phyloP scores from a whole-genome alignment of 2,888 invertebrate species.

The Ophion costatus region DNA sequence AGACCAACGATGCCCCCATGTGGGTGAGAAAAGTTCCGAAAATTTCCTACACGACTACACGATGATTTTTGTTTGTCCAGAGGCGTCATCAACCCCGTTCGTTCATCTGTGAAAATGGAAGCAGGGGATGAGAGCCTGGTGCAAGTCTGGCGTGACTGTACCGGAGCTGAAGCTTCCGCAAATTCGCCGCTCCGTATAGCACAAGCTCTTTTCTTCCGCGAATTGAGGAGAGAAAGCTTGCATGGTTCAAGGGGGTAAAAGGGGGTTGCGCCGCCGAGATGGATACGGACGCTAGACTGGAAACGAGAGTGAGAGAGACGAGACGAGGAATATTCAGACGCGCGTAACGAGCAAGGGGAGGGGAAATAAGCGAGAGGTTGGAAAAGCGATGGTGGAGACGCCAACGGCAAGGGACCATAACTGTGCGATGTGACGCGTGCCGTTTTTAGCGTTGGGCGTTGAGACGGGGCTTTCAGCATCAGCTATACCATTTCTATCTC shows the following conservation, averaged over 20 bases:
- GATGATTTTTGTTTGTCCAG: neutral
- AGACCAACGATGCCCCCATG: too few species aligned
- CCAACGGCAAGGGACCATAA: constrained; percentile 69
- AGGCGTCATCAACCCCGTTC: neutral
- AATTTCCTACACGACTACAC: neutral
- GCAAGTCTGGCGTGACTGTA: constrained; percentile 1
- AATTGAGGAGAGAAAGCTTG: constrained; percentile 12
- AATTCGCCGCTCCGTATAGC: constrained; percentile 44
- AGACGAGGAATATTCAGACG: constrained; percentile 44
- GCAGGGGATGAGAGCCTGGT: neutral
- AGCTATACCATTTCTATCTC: constrained; percentile 34
- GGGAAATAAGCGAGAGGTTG: constrained; percentile 47
- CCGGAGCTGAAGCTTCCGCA: constrained; percentile 1
- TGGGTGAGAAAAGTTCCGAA: too few species aligned
- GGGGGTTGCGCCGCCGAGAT: constrained; percentile 33
- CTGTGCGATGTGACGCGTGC: constrained; percentile 80
- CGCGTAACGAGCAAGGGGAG: constrained; percentile 41
- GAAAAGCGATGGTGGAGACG: constrained; percentile 54
- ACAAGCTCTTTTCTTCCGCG: constrained; percentile 27
- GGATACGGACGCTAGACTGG: constrained; percentile 13
- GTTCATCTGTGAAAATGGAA: neutral
- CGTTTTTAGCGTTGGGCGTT: constrained; percentile 79
- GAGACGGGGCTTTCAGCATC: constrained; percentile 76
- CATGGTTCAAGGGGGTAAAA: constrained; percentile 27
- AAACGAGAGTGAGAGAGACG: constrained; percentile 38